Evolutionary conservation across 1,140 invertebrate genomes (phyloP), one percentile per base, ranked within the genome.

Genomic region (Charaxes varanes): DNA sequence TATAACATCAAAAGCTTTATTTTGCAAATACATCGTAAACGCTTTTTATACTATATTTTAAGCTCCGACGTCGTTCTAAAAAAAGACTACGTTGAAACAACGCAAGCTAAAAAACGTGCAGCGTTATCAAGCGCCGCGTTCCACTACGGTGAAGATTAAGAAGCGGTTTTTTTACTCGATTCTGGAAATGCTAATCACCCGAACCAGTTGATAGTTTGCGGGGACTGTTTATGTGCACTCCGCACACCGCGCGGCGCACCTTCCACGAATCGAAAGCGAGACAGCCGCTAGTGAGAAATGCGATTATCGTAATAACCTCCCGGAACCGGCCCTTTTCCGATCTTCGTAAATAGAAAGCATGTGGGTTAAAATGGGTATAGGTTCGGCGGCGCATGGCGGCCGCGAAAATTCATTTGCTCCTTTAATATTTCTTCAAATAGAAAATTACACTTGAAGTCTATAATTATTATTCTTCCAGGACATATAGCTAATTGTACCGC

Each of bases 281-380:
- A 70, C 67, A 62, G 53, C 56, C 53, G 53, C 66, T 79, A 71
- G 68, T 69, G 53, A 65, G 74, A 79, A 82, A 73, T 61, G 65
- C 61, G 72, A 79, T 82, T 82, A 79, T 72, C 61, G 64, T 79
- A 79, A 82, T 72, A 78, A 71, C 64, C 69, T 77, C 73, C 59
- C 56, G 62, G 71, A 69, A 63, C 37, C 24, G 26, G 23, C 24
- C 44, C 45, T 41, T 54, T 50, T 47, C 46, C 46, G 52, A 56
- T 51, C 36, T 42, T 33, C 31, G 34, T 46, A 32, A 31, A 35
- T 44, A 40, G 13, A 18, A 23, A n/a, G n/a, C n/a, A 35, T 34
- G 32, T 21, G 21, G n/a, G n/a, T n/a, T 34, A 27, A 43, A 19
- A 34, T 14, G 13, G 26, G n/a, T 19, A 10, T 6, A 3, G 26